Evolutionary conservation across 2,797 vertebrate species (phyloP).

Genomic region (Hipposideros larvatus): DNA sequence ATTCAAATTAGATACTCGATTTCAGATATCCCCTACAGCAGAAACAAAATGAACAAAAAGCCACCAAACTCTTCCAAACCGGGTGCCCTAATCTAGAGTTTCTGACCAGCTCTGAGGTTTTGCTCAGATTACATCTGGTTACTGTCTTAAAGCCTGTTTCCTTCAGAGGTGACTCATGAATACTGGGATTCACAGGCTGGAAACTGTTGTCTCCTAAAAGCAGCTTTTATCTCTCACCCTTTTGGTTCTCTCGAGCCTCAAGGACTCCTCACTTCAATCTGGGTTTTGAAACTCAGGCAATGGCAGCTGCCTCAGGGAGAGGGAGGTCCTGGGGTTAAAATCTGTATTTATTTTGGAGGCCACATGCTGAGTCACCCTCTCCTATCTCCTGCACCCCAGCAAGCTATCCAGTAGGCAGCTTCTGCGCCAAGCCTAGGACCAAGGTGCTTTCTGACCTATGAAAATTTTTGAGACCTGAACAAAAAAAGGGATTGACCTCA

Average conservation of each 20-base stretch:
- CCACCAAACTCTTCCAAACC: neutral
- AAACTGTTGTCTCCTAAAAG: neutral
- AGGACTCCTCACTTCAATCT: neutral
- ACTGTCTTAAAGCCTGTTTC: neutral
- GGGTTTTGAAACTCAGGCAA: neutral
- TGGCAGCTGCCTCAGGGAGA: neutral
- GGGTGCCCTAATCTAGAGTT: neutral
- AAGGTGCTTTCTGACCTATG: neutral
- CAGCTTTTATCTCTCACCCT: neutral
- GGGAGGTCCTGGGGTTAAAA: neutral
- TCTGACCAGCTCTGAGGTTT: neutral
- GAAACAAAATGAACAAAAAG: neutral
- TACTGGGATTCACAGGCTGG: rapidly evolving
- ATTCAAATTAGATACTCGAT: neutral
- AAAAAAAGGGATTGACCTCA: neutral
- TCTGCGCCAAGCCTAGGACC: neutral
- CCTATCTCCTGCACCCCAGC: neutral
- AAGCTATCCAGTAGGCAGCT: neutral
- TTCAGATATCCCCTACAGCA: neutral
- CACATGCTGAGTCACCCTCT: neutral
- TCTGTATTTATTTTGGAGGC: neutral
- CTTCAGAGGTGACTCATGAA: neutral
- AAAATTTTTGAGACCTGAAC: neutral
- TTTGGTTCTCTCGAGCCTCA: neutral
- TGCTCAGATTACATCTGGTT: neutral